Evolutionary conservation across 2,797 vertebrate species (phyloP).

Genomic region (Phylloscopus collybita): DNA sequence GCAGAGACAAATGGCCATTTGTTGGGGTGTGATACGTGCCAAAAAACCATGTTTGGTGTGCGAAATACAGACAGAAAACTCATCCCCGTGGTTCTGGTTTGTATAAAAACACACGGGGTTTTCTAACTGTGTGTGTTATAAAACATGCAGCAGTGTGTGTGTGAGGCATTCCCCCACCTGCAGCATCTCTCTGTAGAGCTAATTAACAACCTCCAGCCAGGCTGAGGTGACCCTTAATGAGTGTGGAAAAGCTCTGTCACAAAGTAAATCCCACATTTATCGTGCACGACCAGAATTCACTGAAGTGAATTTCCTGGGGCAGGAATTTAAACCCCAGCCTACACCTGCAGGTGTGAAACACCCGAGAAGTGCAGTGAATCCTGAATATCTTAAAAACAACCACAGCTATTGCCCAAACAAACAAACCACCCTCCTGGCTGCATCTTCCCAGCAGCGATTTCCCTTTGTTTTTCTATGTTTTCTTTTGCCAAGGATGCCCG

Average conservation of each 20-base stretch:
- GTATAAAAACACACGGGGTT: rapidly evolving
- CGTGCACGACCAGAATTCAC: rapidly evolving
- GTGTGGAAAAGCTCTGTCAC: not conserved
- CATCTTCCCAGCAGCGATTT: not conserved
- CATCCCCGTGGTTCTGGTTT: not conserved
- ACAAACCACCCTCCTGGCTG: not conserved
- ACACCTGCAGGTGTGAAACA: not conserved
- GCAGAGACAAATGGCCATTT: not conserved
- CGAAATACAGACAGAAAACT: not conserved
- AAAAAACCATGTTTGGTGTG: rapidly evolving
- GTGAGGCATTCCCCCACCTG: no score
- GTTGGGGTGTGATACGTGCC: rapidly evolving
- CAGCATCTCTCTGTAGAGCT: not conserved
- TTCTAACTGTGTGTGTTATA: rapidly evolving
- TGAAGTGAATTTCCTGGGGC: not conserved
- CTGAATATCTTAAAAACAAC: rapidly evolving
- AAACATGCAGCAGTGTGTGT: rapidly evolving
- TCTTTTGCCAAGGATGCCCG: not conserved
- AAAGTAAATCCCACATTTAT: not conserved
- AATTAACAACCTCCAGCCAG: not conserved
- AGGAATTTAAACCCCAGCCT: not conserved
- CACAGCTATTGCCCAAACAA: not conserved
- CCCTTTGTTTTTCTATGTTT: not conserved
- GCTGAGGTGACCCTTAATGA: not conserved
- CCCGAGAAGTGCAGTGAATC: not conserved